Evolutionary conservation across 2,888 invertebrate genomes (phyloP).

Genomic region (Phortica okadai): DNA sequence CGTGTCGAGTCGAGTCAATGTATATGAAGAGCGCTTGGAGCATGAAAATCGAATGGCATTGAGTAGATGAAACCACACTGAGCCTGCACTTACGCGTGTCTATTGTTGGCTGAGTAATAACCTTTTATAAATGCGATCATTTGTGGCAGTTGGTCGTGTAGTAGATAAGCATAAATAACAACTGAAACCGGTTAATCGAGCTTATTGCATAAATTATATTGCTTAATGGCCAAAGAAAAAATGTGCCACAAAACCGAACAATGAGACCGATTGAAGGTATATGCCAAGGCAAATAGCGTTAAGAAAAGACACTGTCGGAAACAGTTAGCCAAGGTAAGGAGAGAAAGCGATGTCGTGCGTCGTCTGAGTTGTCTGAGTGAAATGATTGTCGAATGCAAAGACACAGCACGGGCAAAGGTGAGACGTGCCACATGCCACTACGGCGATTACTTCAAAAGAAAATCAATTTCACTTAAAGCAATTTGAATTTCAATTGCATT

Average conservation of each 20-base stretch:
- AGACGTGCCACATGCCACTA: neutral
- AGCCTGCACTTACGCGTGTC: too few relatives aligned
- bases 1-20: too few relatives aligned
- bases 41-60: too few relatives aligned
- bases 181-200: constrained; percentile 66
- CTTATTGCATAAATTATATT: constrained; percentile 71
- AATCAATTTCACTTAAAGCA: constrained; percentile 60
- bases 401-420: neutral
- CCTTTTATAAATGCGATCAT: neutral
- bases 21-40: too few relatives aligned
- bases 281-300: neutral
- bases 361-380: neutral
- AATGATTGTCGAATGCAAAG: constrained; percentile 24
- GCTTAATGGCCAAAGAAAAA: constrained; percentile 46
- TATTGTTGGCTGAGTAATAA: too few relatives aligned
- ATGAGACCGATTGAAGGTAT: neutral
- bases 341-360: neutral
- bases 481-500: constrained; percentile 57
- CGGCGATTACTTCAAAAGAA: constrained; percentile 52
- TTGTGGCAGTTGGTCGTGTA: neutral
- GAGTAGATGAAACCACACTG: too few relatives aligned
- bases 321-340: neutral
- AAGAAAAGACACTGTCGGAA: neutral
- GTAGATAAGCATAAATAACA: constrained; percentile 45
- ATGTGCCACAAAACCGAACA: neutral